Evolutionary conservation across 2,113 vertebrate genomes (phyloP), one percentile per base, ranked within the genome.

Genomic region (Climacteris rufus): DNA sequence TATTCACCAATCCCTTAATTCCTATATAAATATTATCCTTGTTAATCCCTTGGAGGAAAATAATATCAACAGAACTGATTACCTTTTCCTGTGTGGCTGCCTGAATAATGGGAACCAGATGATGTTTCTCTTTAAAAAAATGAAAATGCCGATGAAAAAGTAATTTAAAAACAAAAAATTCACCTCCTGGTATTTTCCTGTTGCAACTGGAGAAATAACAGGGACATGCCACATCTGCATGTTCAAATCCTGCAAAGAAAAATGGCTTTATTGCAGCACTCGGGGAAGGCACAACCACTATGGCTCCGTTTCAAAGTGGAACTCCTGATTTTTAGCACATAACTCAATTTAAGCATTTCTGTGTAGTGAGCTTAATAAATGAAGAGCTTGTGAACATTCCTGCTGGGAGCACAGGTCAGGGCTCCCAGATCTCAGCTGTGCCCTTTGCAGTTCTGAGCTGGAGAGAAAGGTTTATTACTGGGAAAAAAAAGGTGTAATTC

Each of bases 131-230:
- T 81, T 93, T 44, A 23, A 83, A 83, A 88, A 96, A 82, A 91
- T 40, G 63, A 88, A 97, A 94, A 96, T 87, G 89, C 61, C 83
- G 93, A 91, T 93, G 71, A 96, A 84, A 89, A 85, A 33, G 75
- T 78, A 70, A 92, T 96, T 93, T 40, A 72, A 64, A 59, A 83
- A 93, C 77, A 90, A 45, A 85, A 71, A 27, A 68, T 13, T 83
- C 79, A 64, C 84, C 89, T 89, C 82, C 60, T 88, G 89, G 64
- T 81, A 80, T 83, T 81, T 94, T 83, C 47, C 60, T 35, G 0
- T 71, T 69, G 35, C 66, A 91, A 53, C 56, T 64, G 60, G 66
- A 80, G 75, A 81, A 95, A 80, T 44, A 74, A 61, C 39, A 53
- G 78, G 66, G 83, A 50, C 0, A 0, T 23, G 47, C 72, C 64